Evolutionary conservation across 2,888 invertebrate species (phyloP), one percentile per base, ranked within the genome.

Genomic region (Abrostola triplasia): DNA sequence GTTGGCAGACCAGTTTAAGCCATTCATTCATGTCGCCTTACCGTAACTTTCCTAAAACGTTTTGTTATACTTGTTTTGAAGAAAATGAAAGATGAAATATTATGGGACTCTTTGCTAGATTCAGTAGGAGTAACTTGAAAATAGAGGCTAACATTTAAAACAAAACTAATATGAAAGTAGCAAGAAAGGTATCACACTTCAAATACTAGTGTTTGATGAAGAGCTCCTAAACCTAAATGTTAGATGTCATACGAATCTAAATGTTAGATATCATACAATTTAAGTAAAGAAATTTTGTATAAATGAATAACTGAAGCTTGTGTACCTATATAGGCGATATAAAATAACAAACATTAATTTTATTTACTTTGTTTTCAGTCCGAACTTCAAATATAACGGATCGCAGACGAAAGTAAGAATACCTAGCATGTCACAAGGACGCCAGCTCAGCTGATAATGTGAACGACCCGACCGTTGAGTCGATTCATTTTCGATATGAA

Each of bases 371-470:
- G 42, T 56, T 51, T 36, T 12, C 35, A 35, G 6, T 49, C 6
- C 11, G 37, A 1, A 38, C 47, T 61, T 51, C 11, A n/a, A 67
- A 62, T 44, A 35, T 51, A 59, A 59, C 52, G 44, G 44, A 49
- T 52, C n/a, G 54, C 37, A 60, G 42, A 64, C 35, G 24, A 40
- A 36, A 56, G 52, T 71, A 51, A 42, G 60, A 61, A 62, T 59
- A 65, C 47, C 54, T 57, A 59, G 54, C 8, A 37, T 65, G 59
- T 68, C 62, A 73, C 82, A 84, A 89, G 87, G 88, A 81, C 83
- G 70, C 65, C 71, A 71, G 64, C 76, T 77, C 81, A 83, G 77
- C 72, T 73, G 80, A 67, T 79, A 80, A 84, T 79, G 85, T 84
- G 82, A 88, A 86, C 74, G 84, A 86, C 84, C 84, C 58, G 64